Evolutionary conservation across 2,113 vertebrate genomes (phyloP).

Genomic region (Lepus timidus): DNA sequence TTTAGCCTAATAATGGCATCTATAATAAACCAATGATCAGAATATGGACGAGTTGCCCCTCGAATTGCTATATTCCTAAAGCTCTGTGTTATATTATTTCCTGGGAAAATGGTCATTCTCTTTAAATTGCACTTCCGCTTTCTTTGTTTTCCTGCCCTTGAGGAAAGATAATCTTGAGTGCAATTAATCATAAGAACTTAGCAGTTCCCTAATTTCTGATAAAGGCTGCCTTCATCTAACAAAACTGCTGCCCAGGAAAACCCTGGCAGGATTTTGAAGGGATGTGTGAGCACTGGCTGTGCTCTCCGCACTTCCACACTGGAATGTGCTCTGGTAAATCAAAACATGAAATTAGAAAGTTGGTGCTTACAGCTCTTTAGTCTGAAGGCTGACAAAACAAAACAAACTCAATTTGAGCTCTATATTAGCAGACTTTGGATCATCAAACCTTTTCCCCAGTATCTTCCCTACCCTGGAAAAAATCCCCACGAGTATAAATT

Average conservation of each 20-base stretch:
- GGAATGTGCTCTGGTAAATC: neutral
- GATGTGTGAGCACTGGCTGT: neutral
- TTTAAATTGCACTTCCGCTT: neutral
- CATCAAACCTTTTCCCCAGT: neutral
- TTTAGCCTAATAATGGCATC: neutral
- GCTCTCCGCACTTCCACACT: neutral
- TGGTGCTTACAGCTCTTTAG: neutral
- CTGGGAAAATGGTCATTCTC: neutral
- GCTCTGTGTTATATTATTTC: neutral
- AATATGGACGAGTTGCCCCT: neutral
- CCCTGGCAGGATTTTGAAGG: neutral
- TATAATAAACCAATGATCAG: neutral
- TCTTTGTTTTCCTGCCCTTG: conserved; percentile 29
- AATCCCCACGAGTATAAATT: neutral
- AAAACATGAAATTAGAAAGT: neutral
- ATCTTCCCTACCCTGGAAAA: neutral
- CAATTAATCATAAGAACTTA: conserved; percentile 32
- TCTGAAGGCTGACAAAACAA: conserved; percentile 7
- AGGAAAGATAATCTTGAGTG: conserved; percentile 22
- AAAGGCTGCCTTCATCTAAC: neutral
- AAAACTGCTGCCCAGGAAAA: neutral
- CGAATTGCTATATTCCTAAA: neutral
- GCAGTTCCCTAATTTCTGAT: neutral
- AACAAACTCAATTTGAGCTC: neutral
- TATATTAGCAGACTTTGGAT: neutral